Conservation (phyloP, 2,797 vertebrate species). For the Aplochiton taeniatus region DNA sequence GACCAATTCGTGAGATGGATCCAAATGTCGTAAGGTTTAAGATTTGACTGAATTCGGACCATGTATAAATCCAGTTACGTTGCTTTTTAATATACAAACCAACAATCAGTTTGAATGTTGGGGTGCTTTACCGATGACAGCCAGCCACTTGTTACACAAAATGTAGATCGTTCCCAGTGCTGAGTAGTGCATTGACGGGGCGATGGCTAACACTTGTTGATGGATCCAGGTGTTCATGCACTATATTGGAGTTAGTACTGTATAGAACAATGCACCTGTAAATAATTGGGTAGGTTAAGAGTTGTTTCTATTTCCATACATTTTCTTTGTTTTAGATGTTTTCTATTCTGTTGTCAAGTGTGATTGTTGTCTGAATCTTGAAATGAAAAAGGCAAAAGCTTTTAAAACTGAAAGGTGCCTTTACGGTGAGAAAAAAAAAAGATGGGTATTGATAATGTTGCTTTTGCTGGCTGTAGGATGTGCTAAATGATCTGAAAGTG, state of each 20-base stretch:
- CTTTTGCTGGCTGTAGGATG: conserved; percentile 64
- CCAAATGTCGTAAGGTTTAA: conserved; percentile 10
- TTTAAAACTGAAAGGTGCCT: conserved; percentile 50
- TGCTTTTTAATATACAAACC: conserved; percentile 19
- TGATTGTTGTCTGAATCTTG: conserved; percentile 44
- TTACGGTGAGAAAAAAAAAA: conserved; percentile 34
- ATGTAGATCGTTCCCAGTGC: conserved; percentile 15
- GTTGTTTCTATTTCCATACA: conserved; percentile 30
- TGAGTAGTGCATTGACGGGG: not conserved
- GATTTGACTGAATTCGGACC: conserved; percentile 28
- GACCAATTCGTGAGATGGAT: conserved; percentile 1
- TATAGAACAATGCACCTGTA: conserved; percentile 34
- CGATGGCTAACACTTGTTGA: conserved; percentile 15
- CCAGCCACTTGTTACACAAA: conserved; percentile 15
- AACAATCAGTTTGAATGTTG: conserved; percentile 63
- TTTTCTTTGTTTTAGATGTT: conserved; percentile 28
- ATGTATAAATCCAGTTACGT: conserved; percentile 15
- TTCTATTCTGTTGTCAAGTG: conserved; percentile 32
- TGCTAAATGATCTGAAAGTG: not conserved
- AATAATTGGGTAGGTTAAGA: conserved; percentile 22
- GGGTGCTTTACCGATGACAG: conserved; percentile 28
- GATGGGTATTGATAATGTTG: conserved; percentile 24
- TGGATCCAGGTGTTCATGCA: conserved; percentile 58
- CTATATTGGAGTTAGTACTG: conserved; percentile 66
- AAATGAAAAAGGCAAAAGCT: conserved; percentile 60